These are phyloP conservation scores for Acanthoscelides obtectus DNA, from an alignment of 2,888 invertebrate genomes.

Conservation along the genomic window DNA sequence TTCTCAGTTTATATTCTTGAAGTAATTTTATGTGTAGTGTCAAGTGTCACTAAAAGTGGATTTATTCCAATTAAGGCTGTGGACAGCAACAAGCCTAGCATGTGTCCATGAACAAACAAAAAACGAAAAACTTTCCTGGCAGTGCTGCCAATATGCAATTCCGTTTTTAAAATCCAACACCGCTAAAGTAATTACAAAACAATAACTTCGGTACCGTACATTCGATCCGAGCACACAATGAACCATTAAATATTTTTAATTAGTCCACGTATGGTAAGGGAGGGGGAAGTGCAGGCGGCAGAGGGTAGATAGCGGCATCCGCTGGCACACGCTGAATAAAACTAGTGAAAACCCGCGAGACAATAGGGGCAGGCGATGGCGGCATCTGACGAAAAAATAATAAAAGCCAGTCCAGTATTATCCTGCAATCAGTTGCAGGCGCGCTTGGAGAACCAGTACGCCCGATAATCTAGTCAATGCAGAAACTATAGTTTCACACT, in stretches of 20 bases:
- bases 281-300: not conserved
- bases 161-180: not conserved
- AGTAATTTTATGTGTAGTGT: too few species aligned
- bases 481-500: not conserved
- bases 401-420: slow-evolving; percentile 40
- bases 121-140: not conserved
- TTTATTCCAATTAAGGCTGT: too few species aligned
- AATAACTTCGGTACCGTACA: slow-evolving; percentile 1
- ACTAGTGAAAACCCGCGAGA: slow-evolving; percentile 31
- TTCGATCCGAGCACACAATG: slow-evolving; percentile 12
- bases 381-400: slow-evolving; percentile 37
- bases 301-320: not conserved
- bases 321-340: not conserved
- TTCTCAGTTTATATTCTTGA: too few species aligned
- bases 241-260: slow-evolving; percentile 27
- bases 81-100: too few species aligned
- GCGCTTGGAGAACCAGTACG: slow-evolving; percentile 21
- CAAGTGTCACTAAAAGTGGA: too few species aligned
- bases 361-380: slow-evolving; percentile 27
- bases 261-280: slow-evolving; percentile 18
- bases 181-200: not conserved
- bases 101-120: too few species aligned
- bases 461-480: not conserved
- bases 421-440: slow-evolving; percentile 44
- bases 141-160: not conserved